Base-by-base conservation (phyloP, 2,888 invertebrate species). In the Scaeva pyrastri region DNA sequence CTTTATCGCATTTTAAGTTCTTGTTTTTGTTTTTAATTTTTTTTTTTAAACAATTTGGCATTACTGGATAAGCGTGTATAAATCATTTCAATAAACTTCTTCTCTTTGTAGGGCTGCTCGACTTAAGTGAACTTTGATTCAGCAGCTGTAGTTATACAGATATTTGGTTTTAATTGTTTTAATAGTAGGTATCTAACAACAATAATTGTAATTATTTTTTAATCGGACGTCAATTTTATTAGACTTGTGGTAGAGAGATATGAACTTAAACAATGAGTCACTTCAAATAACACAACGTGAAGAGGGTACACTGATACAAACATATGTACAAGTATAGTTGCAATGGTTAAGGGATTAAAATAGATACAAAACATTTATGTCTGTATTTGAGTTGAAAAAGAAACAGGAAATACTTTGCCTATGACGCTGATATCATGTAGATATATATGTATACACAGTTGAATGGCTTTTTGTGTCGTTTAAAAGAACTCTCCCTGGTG, bases 401-500 rank as follows among this genome's bases (percentile, higher is more conserved):
- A 62, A 26, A 48, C 55, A 58, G 62, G 74, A 52, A 74, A 39
- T 52, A n/a, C 60, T 50, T 60, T 39, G 48, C 39, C 48, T 48
- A 39, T 48, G 66, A 45, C 43, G 66, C 2, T 50, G 71, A 76
- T 66, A 60, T n/a, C n/a, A n/a, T n/a, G n/a, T n/a, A n/a, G n/a
- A n/a, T 21, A 11, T 12, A 73, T 19, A 31, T 31, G 31, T 31
- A 7, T 31, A 31, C 31, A 73, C 31, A 45, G 39, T 58, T 75
- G 55, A 76, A 71, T 81, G 81, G 76, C 71, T 76, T 72, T 77
- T 58, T 66, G 36, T 48, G 31, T 19, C 45, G 66, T 19, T 36
- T 43, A 16, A 2, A 23, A 48, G 23, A 56, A 58, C 73, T 56
- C 66, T 62, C 12, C 31, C 10, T 7, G 2, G 10, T 8, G 1